These are phyloP conservation scores for Ferdinandea cuprea DNA, from an alignment of 2,888 invertebrate genomes.

Conservation along the genomic window DNA sequence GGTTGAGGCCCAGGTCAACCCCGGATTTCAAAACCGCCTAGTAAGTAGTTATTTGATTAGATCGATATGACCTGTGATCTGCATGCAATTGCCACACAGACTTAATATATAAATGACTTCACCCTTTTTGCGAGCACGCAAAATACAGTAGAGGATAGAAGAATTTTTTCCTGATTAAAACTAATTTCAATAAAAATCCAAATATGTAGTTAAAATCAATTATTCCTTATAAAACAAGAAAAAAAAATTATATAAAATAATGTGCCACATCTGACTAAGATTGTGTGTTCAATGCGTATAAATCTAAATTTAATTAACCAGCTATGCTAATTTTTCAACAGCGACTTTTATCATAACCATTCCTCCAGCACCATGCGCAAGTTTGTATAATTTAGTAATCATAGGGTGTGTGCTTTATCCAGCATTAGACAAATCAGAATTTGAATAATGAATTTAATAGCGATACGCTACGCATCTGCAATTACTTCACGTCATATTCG, in stretches of 20 bases:
- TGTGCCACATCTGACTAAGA: slow-evolving; percentile 32
- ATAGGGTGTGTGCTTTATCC: slow-evolving; percentile 57
- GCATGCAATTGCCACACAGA: too few relatives aligned
- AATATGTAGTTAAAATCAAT: neutral
- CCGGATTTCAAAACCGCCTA: too few relatives aligned
- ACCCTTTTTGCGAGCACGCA: too few relatives aligned
- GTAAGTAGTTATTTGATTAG: too few relatives aligned
- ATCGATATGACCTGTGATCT: too few relatives aligned
- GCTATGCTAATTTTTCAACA: slow-evolving; percentile 60
- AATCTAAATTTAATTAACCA: slow-evolving; percentile 59
- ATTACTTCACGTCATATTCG: slow-evolving; percentile 69
- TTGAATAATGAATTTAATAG: slow-evolving; percentile 73
- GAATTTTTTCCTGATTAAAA: too few relatives aligned
- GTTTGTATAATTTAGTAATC: slow-evolving; percentile 56
- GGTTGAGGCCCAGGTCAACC: too few relatives aligned
- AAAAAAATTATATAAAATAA: neutral
- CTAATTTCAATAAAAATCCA: neutral
- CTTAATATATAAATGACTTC: too few relatives aligned
- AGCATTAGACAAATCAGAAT: slow-evolving; percentile 61
- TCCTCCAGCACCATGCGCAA: slow-evolving; percentile 29
- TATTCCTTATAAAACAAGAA: neutral
- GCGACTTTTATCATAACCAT: slow-evolving; percentile 52
- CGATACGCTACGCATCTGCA: slow-evolving; percentile 74
- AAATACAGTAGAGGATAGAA: too few relatives aligned
- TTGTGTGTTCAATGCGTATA: slow-evolving; percentile 56